Evolutionary conservation across 2,888 invertebrate species (phyloP), one percentile per base, ranked within the genome.

Genomic region (Heteromurus nitidus): DNA sequence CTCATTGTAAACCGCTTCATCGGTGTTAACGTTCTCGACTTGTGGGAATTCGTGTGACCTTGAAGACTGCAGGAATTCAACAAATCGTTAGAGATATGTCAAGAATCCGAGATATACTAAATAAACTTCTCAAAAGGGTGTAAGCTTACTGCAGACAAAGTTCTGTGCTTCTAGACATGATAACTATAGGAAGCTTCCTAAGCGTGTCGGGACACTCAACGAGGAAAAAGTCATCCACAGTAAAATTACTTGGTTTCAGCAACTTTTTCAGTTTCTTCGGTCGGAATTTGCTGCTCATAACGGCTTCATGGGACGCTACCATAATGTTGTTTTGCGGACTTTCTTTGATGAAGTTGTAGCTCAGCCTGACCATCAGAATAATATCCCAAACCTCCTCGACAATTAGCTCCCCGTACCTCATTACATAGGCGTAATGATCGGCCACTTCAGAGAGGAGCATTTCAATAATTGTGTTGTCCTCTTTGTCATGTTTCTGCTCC

Each of bases 331-430:
- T 67, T 9, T 53, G 50, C 3, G 67, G 24, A 47, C 53, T 72
- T 28, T 77, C 73, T 13, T 44, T 72, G 7, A 79, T 44, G 26
- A 64, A 79, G 16, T 42, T 42, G 60, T 82, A 82, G 55, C 74
- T 58, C 0, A 82, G 55, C 20, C 82, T 31, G 3, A 60, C 53
- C 79, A 79, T 82, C 36, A 82, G 64, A 16, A 79, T 53, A 9
- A 82, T 82, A 26, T 82, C 79, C 79, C 82, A 82, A 18, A 82
- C 44, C 36, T 79, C 77, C 24, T 73, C 74, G 3, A 74, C 82
- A 2, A 82, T 9, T 18, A 73, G 9, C 30, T 79, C 67, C 7
- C 82, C 82, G 53, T 36, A 73, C 26, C 50, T 60, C 7, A 82
- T 16, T 3, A 77, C 22, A 30, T 82, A 82, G 0, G 11, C 13